Conservation (phyloP, 2,888 invertebrate genomes). For the Drepanosiphum platanoidis region DNA sequence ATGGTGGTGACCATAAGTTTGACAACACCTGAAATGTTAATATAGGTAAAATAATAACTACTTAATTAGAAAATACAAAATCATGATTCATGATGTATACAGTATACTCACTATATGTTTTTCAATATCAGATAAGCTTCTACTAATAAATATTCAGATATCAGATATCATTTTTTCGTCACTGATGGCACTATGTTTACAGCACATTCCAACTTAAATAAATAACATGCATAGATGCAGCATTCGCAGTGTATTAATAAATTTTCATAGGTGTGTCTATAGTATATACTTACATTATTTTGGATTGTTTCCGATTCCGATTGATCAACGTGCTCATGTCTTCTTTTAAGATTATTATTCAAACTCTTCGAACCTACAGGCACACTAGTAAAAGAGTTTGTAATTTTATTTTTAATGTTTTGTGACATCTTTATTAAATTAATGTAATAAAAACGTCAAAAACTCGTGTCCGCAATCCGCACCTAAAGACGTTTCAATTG, state of each 20-base stretch:
- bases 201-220: conserved; percentile 30
- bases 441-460: conserved; percentile 5
- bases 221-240: conserved; percentile 26
- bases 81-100: conserved; percentile 23
- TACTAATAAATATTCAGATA: conserved; percentile 3
- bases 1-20: conserved; percentile 33
- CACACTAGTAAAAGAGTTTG: conserved; percentile 13
- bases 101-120: conserved; percentile 9
- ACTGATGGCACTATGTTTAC: conserved; percentile 16
- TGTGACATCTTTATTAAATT: conserved; percentile 25
- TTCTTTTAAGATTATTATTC: conserved; percentile 22
- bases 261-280: conserved; percentile 5
- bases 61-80: conserved; percentile 4
- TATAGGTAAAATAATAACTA: conserved; percentile 11
- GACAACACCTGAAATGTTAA: conserved; percentile 15
- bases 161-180: conserved; percentile 24
- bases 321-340: conserved; percentile 18
- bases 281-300: conserved; percentile 19
- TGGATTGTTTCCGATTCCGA: conserved; percentile 14
- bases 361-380: conserved; percentile 1
- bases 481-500: conserved; percentile 26
- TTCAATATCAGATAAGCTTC: conserved; percentile 18
- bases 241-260: conserved; percentile 17
- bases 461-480: conserved; percentile 15
- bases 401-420: conserved; percentile 12